Base-by-base conservation (phyloP, 2,888 invertebrate species). In the Leptopilina drosophilae region DNA sequence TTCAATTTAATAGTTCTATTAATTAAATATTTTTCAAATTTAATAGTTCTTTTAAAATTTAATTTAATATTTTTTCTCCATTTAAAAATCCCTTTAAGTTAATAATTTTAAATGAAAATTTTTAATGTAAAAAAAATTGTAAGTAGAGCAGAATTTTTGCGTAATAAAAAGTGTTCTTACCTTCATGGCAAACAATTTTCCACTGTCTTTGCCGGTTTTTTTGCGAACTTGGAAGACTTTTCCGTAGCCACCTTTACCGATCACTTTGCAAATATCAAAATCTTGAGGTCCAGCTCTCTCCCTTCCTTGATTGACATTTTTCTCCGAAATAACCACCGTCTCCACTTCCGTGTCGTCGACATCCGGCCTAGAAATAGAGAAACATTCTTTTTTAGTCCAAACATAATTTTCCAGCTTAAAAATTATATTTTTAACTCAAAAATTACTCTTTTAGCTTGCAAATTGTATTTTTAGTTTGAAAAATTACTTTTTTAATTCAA, bases 271-370 rank as follows among this genome's bases (percentile, higher is more conserved):
- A 78, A 96, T 90, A 88, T 95, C 94, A 91, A 96, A 96, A 90
- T 96, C 95, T 92, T 97, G 95, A 64, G 98, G 98, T 14, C 98
- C 97, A 82, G 97, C 95, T 89, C 96, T 96, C 87, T 96, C 96
- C 89, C 95, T 94, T 4, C 97, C 97, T 49, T 96, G 96, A 92
- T 98, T 98, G 11, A 98, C 95, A 86, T 94, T 95, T 87, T 94
- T 94, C 86, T 96, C 96, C 15, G 94, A 94, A 84, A 96, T 92
- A 84, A 95, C 94, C 69, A 96, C 93, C 6, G 95, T 94, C 91
- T 96, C 96, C 80, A 95, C 92, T 86, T 94, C 94, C 81, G 95
- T 94, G 91, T 96, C 96, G 80, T 95, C 92, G 85, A 94, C 94
- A 82, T 95, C 95, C 64, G 88, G 81, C 77, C 90, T 90, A 53